Conservation (phyloP, 35 echinoderm and acorn worm species). For the Lytechinus variegatus region DNA sequence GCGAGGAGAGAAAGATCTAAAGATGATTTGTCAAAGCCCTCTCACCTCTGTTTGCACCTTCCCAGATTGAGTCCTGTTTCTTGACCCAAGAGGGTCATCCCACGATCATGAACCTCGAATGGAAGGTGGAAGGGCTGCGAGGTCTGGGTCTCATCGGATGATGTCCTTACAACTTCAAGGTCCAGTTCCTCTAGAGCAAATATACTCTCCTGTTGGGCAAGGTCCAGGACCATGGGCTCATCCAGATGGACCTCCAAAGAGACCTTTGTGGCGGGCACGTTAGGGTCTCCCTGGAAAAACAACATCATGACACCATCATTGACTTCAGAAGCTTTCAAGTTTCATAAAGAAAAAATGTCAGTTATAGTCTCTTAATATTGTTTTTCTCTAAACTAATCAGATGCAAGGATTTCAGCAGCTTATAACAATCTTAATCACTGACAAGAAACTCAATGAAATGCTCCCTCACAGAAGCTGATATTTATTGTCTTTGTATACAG, state of each 20-base stretch:
- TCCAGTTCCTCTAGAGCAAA: slow-evolving; percentile 47
- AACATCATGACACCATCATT: too few relatives aligned
- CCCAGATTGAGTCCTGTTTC: slow-evolving; percentile 48
- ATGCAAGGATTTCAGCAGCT: too few relatives aligned
- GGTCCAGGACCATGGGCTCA: slow-evolving; percentile 74
- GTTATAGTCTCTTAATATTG: too few relatives aligned
- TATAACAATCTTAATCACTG: too few relatives aligned
- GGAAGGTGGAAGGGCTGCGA: slow-evolving; percentile 78
- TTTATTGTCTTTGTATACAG: too few relatives aligned
- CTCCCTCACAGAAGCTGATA: too few relatives aligned
- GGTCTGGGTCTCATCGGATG: not conserved
- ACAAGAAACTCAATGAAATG: too few relatives aligned
- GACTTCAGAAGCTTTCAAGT: too few relatives aligned
- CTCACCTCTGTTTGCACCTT: slow-evolving; percentile 42
- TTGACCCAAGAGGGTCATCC: slow-evolving; percentile 49
- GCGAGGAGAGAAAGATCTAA: not conserved
- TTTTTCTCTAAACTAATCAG: too few relatives aligned
- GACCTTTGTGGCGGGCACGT: slow-evolving; percentile 86
- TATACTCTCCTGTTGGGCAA: slow-evolving; percentile 67
- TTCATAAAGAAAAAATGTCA: too few relatives aligned
- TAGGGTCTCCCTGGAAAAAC: slow-evolving; percentile 83
- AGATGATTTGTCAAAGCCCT: not conserved
- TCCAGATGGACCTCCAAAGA: slow-evolving; percentile 84
- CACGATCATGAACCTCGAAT: slow-evolving; percentile 72
- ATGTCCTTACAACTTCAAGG: slow-evolving; percentile 51